A percentile compares a stretch with the other conserved stretches of the same genome.
phyloP scores from a whole-genome alignment of 53 echinoderm and acorn worm species.

The Hippasteria phrygiana region DNA sequence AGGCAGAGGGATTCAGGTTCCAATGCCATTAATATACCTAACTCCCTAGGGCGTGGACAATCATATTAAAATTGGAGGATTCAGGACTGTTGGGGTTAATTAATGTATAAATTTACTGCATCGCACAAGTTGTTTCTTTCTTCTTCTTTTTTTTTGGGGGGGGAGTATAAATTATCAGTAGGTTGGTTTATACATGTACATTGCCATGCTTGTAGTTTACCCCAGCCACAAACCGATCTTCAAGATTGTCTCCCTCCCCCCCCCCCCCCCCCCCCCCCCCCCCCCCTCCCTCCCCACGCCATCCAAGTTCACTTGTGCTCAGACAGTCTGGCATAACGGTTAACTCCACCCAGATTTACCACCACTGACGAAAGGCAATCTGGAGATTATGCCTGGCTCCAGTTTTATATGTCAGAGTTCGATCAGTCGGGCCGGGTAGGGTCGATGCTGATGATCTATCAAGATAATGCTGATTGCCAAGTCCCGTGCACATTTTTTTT shows the following conservation, averaged over 20 bases:
- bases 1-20: neutral
- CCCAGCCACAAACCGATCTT: neutral
- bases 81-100: too few species aligned
- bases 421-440: neutral
- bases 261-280: neutral
- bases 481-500: neutral
- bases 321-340: neutral
- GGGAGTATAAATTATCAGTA: too few species aligned
- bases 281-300: neutral
- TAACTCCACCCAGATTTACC: slow-evolving; percentile 13
- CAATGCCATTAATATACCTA: slow-evolving; percentile 56
- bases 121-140: neutral
- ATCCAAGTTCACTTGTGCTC: neutral
- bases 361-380: slow-evolving; percentile 8
- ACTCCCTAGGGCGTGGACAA: too few species aligned
- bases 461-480: neutral
- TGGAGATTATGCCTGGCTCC: slow-evolving; percentile 35
- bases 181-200: too few species aligned
- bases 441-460: neutral
- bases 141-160: too few species aligned
- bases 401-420: slow-evolving; percentile 60
- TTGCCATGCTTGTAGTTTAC: neutral
- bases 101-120: slow-evolving; percentile 36
- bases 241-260: neutral
- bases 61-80: too few species aligned